Evolutionary conservation across 1,140 invertebrate species (phyloP), one percentile per base, ranked within the genome.

Genomic region (Oryzaephilus surinamensis): DNA sequence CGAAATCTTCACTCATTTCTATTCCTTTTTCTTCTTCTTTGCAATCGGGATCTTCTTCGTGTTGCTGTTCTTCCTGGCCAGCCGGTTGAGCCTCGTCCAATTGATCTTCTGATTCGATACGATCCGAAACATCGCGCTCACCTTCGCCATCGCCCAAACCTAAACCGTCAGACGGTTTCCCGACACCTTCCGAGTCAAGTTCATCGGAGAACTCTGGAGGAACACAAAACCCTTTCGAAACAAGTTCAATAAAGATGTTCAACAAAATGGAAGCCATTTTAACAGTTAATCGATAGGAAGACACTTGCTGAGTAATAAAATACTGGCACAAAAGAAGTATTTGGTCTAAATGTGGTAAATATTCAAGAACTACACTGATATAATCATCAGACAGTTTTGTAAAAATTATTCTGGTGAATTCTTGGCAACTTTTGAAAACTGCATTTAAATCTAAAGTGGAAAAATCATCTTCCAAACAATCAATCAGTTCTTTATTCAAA

Each of bases 81-180:
- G 77, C 76, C 31, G 77, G 74, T 55, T 79, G 74, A 0, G 89
- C 81, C 51, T 91, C 90, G 42, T 98, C 92, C 15, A 97, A 61
- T 63, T 97, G 94, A 69, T 97, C 95, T 69, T 97, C 84, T 32
- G 72, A 60, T 62, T 97, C 90, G 20, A 97, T 89, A 57, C 75
- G 71, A 35, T 97, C 92, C 1, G 92, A 97, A 4, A 97, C 89
- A 68, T 99, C 94, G 55, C 89, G 92, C 41, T 84, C 74, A 6
- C 92, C 93, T 51, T 95, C 83, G 0, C 93, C 93, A 46, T 97
- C 92, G 1, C 88, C 90, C 2, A 97, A 64, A 0, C 93, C 94
- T 62, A 82, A 76, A 7, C 84, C 84, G 35, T 79, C 74, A 0
- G 70, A 65, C 6, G 70, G 57, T 42, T 73, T 71, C 26, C 74